Evolutionary conservation across 2,797 vertebrate genomes (phyloP).

Genomic region (Miichthys miiuy): DNA sequence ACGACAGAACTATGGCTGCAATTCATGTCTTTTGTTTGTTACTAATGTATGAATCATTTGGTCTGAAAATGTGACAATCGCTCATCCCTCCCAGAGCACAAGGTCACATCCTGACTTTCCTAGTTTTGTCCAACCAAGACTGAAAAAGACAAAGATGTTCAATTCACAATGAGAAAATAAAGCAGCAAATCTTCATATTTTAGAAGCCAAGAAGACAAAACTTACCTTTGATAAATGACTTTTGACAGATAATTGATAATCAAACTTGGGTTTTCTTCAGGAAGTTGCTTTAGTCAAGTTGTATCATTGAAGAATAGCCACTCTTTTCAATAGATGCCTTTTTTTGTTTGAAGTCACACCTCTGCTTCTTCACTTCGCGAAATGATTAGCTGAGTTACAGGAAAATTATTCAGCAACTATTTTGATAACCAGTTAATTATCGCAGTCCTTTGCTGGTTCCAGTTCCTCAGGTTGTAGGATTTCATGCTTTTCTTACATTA

Average conservation of each 20-base stretch:
- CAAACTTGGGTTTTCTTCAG: slow-evolving; percentile 18
- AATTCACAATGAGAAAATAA: not conserved
- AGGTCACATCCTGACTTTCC: not conserved
- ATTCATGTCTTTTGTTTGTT: not conserved
- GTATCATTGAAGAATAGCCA: not conserved
- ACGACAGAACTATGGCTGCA: slow-evolving; percentile 8
- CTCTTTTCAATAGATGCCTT: not conserved
- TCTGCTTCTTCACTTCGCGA: not conserved
- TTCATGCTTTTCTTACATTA: not conserved
- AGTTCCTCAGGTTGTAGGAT: not conserved
- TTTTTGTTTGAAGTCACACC: slow-evolving; percentile 3
- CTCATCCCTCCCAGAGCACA: not conserved
- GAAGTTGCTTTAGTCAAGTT: slow-evolving; percentile 20
- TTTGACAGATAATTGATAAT: slow-evolving; percentile 29
- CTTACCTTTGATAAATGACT: not conserved
- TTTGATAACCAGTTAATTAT: not conserved
- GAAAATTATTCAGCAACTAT: not conserved
- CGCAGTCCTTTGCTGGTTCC: no score
- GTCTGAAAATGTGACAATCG: not conserved
- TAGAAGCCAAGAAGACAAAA: slow-evolving; percentile 9
- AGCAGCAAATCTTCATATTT: not conserved
- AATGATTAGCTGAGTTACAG: not conserved
- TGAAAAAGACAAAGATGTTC: not conserved
- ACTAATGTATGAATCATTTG: not conserved
- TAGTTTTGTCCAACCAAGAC: not conserved